Conservation (phyloP, 2,113 vertebrate genomes). For the Cephalophus harveyi region DNA sequence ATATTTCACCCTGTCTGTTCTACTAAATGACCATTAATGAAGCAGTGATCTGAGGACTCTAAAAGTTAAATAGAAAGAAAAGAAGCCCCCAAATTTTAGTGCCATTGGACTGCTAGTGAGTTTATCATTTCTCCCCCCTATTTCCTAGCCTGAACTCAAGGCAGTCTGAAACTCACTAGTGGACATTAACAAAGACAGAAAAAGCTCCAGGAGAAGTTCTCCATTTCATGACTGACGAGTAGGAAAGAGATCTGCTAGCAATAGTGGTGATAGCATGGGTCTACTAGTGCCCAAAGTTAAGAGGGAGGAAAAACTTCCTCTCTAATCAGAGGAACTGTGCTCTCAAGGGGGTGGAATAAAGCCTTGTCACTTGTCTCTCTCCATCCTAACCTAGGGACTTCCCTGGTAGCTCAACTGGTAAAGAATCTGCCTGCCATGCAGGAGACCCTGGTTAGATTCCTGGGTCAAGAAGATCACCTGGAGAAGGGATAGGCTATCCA, state of each 20-base stretch:
- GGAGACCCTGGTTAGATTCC: fast-evolving
- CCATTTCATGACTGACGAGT: neutral
- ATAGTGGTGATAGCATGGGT: no score
- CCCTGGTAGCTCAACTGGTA: neutral
- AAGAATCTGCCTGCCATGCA: neutral
- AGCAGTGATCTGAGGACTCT: neutral
- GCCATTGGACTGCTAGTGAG: neutral
- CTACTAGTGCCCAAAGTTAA: neutral
- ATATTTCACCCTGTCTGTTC: neutral
- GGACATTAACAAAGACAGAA: neutral
- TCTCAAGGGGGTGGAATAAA: neutral
- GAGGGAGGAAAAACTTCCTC: neutral
- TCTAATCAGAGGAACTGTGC: neutral
- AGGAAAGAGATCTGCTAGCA: neutral
- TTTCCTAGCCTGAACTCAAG: neutral
- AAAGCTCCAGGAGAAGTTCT: neutral
- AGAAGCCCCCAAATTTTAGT: neutral
- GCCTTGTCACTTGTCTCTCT: neutral
- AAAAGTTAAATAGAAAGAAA: neutral
- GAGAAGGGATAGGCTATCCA: neutral
- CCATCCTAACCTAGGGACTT: neutral
- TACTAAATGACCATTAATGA: neutral
- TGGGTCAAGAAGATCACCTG: neutral
- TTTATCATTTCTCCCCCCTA: neutral
- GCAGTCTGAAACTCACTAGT: neutral